Percentiles rank a stretch among this genome's conserved stretches.
These are phyloP conservation scores for Mesocricetus auratus DNA, from an alignment of 2,113 vertebrate genomes.

Conservation along the genomic window DNA sequence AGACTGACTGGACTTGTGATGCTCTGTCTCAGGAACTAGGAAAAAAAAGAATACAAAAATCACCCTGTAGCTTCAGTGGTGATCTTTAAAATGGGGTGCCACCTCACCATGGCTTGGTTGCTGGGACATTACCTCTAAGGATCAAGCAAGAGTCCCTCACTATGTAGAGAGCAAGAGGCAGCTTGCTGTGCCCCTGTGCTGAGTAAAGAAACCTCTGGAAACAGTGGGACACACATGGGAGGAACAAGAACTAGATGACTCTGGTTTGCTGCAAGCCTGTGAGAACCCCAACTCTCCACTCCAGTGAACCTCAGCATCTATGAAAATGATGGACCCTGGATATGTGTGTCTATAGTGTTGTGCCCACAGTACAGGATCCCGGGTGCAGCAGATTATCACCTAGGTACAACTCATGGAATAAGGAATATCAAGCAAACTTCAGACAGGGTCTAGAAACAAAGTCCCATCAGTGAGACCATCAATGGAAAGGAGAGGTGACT, in stretches of 20 bases:
- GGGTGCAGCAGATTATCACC: neutral
- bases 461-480: neutral
- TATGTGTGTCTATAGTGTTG: neutral
- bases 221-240: neutral
- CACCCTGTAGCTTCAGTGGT: neutral
- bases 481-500: neutral
- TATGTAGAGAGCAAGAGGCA: neutral
- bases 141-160: neutral
- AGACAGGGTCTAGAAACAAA: neutral
- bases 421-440: neutral
- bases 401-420: neutral
- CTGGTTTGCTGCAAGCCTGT: neutral
- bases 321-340: neutral
- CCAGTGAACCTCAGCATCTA: neutral
- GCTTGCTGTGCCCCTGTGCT: neutral
- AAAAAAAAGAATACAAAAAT: neutral
- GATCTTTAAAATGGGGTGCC: neutral
- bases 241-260: neutral
- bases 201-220: neutral
- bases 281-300: neutral
- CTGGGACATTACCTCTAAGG: accelerated
- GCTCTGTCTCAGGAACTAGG: neutral
- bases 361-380: neutral
- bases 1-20: neutral
- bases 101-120: neutral